Percentiles rank a stretch among this genome's conserved stretches.
phyloP scores from a whole-genome alignment of 2,888 invertebrate genomes.

The Cynaeus angustus region DNA sequence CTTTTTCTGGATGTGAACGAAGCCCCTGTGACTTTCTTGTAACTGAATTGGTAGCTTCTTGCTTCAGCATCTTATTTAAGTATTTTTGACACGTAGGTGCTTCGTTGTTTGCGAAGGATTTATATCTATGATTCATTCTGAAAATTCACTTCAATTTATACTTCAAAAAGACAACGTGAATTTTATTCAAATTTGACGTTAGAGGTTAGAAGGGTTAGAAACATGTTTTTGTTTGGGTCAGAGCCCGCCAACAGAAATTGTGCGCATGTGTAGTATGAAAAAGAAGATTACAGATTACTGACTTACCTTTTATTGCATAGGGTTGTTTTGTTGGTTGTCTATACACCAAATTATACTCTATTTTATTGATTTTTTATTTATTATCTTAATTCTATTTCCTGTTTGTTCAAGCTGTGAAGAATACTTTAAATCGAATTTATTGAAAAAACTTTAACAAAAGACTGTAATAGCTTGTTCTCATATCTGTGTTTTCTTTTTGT shows the following conservation, averaged over 20 bases:
- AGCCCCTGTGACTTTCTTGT: not conserved
- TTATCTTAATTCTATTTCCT: too few species aligned
- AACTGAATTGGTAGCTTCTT: conserved; percentile 16
- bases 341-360: too few species aligned
- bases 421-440: too few species aligned
- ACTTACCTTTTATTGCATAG: too few species aligned
- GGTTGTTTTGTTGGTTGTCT: too few species aligned
- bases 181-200: conserved; percentile 40
- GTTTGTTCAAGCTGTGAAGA: too few species aligned
- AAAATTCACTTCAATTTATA: conserved; percentile 37
- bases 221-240: conserved; percentile 51
- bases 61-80: conserved; percentile 28
- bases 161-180: conserved; percentile 24
- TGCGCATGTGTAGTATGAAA: not conserved
- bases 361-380: too few species aligned
- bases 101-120: conserved; percentile 5
- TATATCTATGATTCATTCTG: conserved; percentile 21
- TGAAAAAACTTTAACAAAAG: too few species aligned
- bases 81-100: conserved; percentile 32
- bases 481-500: too few species aligned
- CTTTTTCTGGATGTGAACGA: not conserved
- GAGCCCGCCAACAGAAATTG: conserved; percentile 52
- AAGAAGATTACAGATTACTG: too few species aligned
- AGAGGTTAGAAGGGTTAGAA: conserved; percentile 59
- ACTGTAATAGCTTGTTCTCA: too few species aligned